Base-by-base conservation (phyloP, 2,113 vertebrate species). In the Amia ocellicauda region DNA sequence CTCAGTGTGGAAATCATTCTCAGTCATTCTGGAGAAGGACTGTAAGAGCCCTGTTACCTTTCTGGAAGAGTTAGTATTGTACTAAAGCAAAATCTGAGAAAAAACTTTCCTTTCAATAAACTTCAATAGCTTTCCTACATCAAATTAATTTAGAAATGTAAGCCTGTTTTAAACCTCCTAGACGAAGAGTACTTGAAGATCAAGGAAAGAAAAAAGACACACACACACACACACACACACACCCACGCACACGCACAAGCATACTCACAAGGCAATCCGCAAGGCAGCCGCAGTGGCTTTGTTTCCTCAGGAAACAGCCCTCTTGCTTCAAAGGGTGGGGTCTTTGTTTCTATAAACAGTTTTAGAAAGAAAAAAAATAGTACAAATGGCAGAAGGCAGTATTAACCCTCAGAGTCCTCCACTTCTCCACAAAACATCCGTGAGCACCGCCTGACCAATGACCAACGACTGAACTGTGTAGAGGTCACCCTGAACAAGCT, bases 291-390 rank as follows among this genome's bases (percentile, higher is more conserved):
- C 51, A 49, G 58, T 68, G 28, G 17, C 61, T 68, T 75, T 2
- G 1, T 59, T 85, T 62, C 67, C 61, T 50, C 29, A 59, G 73
- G 62, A 80, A 78, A 65, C 45, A 68, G 67, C 67, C 69, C 62
- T 63, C 36, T 66, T 9, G 31, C 28, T 28, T 40, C 29, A 29
- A 70, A 75, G 56, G 52, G 58, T 62, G 60, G 31, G 66, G 64
- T 27, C 53, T 69, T 69, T 63, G 69, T 68, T 78, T 80, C 74
- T 68, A 28, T 63, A 72, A 72, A 75, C 60, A 58, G 8, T 55
- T 20, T 58, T 19, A 20, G 51, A 53, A 53, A 26, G 23, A 53
- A 20, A 53, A 53, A 26, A 53, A 53, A 22, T 23, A 22, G 10
- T 53, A 23, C 51, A 53, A 20, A 24, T 53, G 51, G 16, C 51